phyloP scores from a whole-genome alignment of 2,797 vertebrate species.

The Meda fulgida region DNA sequence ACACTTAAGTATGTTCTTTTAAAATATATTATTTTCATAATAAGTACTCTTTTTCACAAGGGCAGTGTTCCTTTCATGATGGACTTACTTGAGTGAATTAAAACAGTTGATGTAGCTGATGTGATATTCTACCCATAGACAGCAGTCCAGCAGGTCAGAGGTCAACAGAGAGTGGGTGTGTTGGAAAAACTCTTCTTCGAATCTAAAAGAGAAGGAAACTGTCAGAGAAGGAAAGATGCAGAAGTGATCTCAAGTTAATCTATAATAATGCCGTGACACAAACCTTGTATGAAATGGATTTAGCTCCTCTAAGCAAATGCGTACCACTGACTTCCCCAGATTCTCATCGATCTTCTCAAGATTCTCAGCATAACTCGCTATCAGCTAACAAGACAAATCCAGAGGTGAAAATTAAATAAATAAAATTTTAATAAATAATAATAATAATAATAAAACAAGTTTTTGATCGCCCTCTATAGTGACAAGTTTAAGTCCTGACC shows the following conservation, averaged over 20 bases:
- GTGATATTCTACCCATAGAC: constrained; percentile 66
- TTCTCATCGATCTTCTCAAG: constrained; percentile 40
- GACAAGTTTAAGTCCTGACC: constrained; percentile 69
- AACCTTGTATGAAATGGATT: constrained; percentile 55
- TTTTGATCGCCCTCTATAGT: not conserved
- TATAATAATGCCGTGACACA: not conserved
- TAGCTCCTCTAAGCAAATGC: constrained; percentile 46
- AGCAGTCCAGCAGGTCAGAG: constrained; percentile 56
- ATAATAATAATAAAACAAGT: not conserved
- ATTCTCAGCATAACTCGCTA: constrained; percentile 18
- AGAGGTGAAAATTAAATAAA: not conserved
- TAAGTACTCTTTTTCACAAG: not conserved
- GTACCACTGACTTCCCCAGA: constrained; percentile 27
- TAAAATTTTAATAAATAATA: not conserved
- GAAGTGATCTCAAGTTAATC: not conserved
- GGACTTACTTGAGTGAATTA: constrained; percentile 73
- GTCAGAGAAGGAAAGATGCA: not conserved
- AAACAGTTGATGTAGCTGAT: constrained; percentile 77
- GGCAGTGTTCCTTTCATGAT: not conserved
- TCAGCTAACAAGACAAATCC: constrained; percentile 34
- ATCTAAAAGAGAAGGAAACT: constrained; percentile 65
- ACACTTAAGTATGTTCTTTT: not conserved
- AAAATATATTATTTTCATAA: not conserved
- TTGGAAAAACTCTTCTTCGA: constrained; percentile 67
- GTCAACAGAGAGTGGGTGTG: constrained; percentile 57